phyloP scores from a whole-genome alignment of 2,113 vertebrate genomes.

The Gracilinanus agilis region DNA sequence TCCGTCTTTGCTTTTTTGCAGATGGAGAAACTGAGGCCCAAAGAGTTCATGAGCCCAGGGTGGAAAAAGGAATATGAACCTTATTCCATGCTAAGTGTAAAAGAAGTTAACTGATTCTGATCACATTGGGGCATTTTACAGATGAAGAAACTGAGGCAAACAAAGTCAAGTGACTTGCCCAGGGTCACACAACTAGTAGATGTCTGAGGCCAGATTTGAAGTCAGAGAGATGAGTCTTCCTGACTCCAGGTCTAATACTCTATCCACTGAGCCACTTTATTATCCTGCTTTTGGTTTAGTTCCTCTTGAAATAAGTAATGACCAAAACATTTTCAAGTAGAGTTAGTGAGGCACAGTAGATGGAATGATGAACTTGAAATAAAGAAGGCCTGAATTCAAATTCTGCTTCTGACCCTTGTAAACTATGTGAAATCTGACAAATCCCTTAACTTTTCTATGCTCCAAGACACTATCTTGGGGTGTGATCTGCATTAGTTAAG shows the following conservation, averaged over 20 bases:
- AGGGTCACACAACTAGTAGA: slow-evolving; percentile 16
- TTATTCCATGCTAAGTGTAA: neutral
- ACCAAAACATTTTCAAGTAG: neutral
- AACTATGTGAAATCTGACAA: neutral
- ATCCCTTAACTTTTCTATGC: neutral
- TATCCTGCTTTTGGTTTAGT: slow-evolving; percentile 11
- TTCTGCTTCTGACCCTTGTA: neutral
- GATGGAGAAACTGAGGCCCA: neutral
- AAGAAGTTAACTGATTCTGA: neutral
- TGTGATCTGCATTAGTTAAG: neutral
- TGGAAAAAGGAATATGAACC: neutral
- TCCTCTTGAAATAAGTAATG: neutral
- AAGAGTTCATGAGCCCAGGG: neutral
- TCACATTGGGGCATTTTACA: slow-evolving; percentile 8
- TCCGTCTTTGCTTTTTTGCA: neutral
- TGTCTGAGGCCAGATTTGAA: neutral
- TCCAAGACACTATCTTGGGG: neutral
- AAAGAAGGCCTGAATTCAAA: neutral
- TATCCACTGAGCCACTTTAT: neutral
- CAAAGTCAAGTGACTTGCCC: neutral
- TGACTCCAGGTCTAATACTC: neutral
- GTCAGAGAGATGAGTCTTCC: neutral
- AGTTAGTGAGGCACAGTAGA: neutral
- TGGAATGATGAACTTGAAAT: neutral
- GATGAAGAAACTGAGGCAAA: neutral